These are phyloP conservation scores for Ctenodactylus gundi DNA, from an alignment of 2,113 vertebrate species.

Conservation along the genomic window DNA sequence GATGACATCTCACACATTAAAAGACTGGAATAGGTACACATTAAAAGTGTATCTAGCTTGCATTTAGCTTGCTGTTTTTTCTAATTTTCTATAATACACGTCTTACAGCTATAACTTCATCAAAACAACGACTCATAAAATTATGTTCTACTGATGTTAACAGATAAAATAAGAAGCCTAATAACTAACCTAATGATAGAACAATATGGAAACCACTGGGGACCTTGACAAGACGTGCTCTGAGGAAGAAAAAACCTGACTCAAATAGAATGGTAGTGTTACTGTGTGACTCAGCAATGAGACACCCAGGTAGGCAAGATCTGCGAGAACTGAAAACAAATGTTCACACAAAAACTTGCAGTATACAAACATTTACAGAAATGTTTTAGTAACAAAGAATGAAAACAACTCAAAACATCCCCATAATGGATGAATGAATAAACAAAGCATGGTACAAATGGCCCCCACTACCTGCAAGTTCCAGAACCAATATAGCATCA, in stretches of 20 bases:
- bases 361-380: neutral
- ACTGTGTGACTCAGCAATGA: neutral
- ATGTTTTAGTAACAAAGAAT: neutral
- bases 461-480: neutral
- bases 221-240: neutral
- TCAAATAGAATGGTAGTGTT: neutral
- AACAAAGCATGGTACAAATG: neutral
- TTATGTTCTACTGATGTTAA: neutral
- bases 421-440: neutral
- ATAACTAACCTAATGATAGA: neutral
- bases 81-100: neutral
- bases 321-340: neutral
- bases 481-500: neutral
- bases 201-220: conserved; percentile 12
- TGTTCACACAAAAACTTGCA: neutral
- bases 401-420: conserved; percentile 7
- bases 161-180: neutral
- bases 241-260: neutral
- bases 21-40: neutral
- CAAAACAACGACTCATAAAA: neutral
- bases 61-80: conserved; percentile 1
- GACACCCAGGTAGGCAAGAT: neutral
- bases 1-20: neutral
- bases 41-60: too few species aligned
- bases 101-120: too few species aligned